Evolutionary conservation across 2,113 vertebrate genomes (phyloP).

Genomic region (Tapirus terrestris): DNA sequence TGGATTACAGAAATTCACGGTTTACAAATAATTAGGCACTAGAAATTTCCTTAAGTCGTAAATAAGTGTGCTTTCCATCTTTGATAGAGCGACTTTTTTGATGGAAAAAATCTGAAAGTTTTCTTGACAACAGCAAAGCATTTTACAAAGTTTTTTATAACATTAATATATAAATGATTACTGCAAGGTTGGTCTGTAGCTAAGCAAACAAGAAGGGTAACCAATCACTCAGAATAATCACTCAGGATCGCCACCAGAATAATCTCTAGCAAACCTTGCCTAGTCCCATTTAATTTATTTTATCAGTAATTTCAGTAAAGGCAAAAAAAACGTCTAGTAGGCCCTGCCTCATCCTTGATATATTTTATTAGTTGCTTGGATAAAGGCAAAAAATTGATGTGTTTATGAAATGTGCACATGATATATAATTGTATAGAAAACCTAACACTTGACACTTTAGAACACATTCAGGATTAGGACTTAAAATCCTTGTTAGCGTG

Average conservation of each 20-base stretch:
- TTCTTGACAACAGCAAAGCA: conserved; percentile 23
- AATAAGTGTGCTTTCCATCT: conserved; percentile 14
- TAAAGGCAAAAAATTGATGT: neutral
- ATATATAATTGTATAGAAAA: neutral
- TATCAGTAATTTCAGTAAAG: neutral
- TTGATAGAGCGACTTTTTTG: neutral
- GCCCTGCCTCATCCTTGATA: neutral
- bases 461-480: neutral
- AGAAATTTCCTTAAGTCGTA: conserved; percentile 33
- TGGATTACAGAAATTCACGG: conserved; percentile 20
- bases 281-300: conserved; percentile 13
- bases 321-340: neutral
- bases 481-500: conserved; percentile 21
- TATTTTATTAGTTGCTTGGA: neutral
- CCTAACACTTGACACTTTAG: neutral
- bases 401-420: conserved; percentile 24
- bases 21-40: conserved; percentile 6
- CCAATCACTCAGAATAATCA: neutral
- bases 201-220: conserved; percentile 46
- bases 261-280: neutral
- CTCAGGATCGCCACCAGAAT: neutral
- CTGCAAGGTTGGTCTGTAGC: neutral
- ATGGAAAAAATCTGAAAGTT: conserved; percentile 15
- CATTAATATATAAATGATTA: conserved; percentile 3
- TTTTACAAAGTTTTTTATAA: conserved; percentile 46